Evolutionary conservation across 2,113 vertebrate species (phyloP).

Genomic region (Forbesichthys papilliferus): DNA sequence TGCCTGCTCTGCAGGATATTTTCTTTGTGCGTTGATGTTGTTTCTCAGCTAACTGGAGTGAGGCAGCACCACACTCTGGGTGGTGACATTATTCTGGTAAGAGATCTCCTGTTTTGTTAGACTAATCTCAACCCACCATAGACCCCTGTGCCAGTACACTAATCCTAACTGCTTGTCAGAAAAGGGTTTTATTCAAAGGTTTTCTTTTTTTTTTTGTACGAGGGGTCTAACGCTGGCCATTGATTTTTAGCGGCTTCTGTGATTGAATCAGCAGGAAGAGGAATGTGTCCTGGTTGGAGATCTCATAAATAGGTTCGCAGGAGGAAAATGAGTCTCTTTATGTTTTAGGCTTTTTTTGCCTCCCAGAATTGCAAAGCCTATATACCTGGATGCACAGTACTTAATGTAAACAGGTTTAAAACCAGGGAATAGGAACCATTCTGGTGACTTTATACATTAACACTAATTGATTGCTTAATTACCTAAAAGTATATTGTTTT

Average conservation of each 20-base stretch:
- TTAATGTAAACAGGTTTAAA: not conserved
- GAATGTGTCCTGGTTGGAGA: constrained; percentile 56
- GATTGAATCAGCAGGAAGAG: constrained; percentile 68
- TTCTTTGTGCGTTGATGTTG: constrained; percentile 13
- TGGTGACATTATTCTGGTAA: constrained; percentile 58
- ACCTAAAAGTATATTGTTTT: not conserved
- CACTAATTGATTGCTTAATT: not conserved
- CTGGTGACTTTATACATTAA: too few relatives aligned
- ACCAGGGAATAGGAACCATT: not conserved
- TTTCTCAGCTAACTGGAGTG: constrained; percentile 31
- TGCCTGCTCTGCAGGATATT: constrained; percentile 1
- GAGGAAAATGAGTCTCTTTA: constrained; percentile 34
- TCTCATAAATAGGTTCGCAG: constrained; percentile 44
- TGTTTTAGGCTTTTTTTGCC: not conserved
- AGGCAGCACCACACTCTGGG: constrained; percentile 31
- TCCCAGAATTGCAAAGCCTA: not conserved
- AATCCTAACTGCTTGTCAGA: constrained; percentile 59
- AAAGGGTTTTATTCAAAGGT: constrained; percentile 51
- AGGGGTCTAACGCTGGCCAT: constrained; percentile 49
- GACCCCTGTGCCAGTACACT: constrained; percentile 39
- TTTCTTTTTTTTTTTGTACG: constrained; percentile 35
- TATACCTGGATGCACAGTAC: not conserved
- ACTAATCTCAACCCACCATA: constrained; percentile 50
- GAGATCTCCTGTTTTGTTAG: constrained; percentile 62
- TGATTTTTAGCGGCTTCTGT: constrained; percentile 58